Evolutionary conservation across 2,113 vertebrate genomes (phyloP).

Genomic region (Prinia subflava): DNA sequence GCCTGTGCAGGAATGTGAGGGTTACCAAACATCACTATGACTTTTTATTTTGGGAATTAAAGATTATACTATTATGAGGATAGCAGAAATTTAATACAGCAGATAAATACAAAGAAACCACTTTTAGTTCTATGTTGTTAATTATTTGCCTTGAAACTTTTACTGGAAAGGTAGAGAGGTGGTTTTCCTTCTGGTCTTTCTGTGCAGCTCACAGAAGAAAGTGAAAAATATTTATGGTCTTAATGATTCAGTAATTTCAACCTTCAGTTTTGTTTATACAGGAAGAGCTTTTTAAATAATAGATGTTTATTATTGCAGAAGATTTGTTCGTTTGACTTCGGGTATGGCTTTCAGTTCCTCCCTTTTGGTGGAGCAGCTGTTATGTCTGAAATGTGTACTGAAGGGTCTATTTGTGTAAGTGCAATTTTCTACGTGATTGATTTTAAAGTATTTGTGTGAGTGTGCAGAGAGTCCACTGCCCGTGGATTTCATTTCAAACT

Average conservation of each 20-base stretch:
- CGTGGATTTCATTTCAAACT: background rate
- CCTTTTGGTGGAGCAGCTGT: background rate
- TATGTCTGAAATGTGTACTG: background rate
- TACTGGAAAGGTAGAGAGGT: background rate
- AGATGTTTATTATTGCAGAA: conserved; percentile 14
- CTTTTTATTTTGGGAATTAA: background rate
- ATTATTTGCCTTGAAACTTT: background rate
- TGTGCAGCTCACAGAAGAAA: background rate
- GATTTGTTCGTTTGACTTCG: background rate
- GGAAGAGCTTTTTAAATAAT: conserved; percentile 10
- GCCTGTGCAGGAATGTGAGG: background rate
- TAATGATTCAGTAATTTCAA: conserved; percentile 42
- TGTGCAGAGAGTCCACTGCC: background rate
- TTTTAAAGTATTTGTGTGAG: conserved; percentile 15
- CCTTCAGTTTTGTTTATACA: conserved; percentile 41
- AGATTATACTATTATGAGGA: background rate
- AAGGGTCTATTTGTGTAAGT: background rate
- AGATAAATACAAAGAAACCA: background rate
- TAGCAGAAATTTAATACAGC: background rate
- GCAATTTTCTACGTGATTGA: conserved; percentile 13
- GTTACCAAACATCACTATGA: background rate
- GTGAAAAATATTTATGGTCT: conserved; percentile 24
- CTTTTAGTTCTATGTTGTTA: background rate
- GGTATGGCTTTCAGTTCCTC: background rate
- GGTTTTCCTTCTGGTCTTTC: background rate